Percentiles rank a stretch among this genome's conserved stretches.
Evolutionary conservation across 2,888 invertebrate species (phyloP).

Genomic region (Globia sparganii): DNA sequence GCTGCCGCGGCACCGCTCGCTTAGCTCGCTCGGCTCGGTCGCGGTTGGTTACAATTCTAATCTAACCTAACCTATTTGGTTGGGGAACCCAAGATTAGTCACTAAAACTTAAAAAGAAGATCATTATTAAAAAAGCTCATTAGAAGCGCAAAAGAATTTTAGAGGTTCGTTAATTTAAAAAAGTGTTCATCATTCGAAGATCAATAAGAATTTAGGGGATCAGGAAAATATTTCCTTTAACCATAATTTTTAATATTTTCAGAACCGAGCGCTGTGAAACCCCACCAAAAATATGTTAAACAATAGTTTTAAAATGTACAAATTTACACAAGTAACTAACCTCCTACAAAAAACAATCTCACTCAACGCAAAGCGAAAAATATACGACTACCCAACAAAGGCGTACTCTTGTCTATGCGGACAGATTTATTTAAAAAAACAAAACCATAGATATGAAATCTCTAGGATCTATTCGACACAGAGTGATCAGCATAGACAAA

Average conservation of each 20-base stretch:
- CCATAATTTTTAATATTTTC: conserved; percentile 8
- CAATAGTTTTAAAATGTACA: conserved; percentile 57
- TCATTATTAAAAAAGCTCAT: too few species aligned
- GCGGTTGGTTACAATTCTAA: too few species aligned
- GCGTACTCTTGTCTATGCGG: conserved; percentile 69
- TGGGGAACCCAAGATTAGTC: too few species aligned
- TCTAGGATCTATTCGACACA: conserved; percentile 81
- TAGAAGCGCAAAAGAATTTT: too few species aligned
- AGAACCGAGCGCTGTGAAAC: conserved; percentile 53
- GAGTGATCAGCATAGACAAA: conserved; percentile 86
- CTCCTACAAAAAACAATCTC: conserved; percentile 55
- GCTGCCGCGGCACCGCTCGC: not conserved
- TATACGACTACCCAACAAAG: conserved; percentile 20
- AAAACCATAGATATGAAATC: conserved; percentile 53
- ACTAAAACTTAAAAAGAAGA: not conserved
- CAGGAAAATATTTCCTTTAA: not conserved
- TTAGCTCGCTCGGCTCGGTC: too few species aligned
- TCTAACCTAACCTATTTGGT: too few species aligned
- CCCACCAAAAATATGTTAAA: conserved; percentile 62
- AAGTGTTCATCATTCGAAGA: too few species aligned
- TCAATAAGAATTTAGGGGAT: too few species aligned
- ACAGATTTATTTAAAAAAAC: conserved; percentile 67
- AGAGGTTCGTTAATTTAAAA: too few species aligned
- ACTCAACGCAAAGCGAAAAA: conserved; percentile 46
- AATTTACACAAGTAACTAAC: conserved; percentile 56